Evolutionary conservation across 2,113 vertebrate genomes (phyloP), one percentile per base, ranked within the genome.

Genomic region (Raja brachyura): DNA sequence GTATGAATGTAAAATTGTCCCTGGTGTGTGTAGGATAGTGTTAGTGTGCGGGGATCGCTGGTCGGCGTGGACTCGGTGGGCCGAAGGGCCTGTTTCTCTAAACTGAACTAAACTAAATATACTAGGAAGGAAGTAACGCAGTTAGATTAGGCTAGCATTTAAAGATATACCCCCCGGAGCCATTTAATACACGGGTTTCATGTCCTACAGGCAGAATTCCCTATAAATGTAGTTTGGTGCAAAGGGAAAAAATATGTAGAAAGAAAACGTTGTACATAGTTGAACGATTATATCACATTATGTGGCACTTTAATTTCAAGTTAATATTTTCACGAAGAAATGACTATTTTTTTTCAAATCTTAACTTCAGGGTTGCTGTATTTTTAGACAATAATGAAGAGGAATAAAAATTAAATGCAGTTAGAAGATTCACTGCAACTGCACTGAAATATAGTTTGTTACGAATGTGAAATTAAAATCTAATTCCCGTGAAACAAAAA

Each of bases 281-380:
- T 63, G 59, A 88, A 66, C 14, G 28, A 63, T 16, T 63, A 16
- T 63, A 25, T 88, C 83, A n/a, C 59, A 48, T 83, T 1, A 56
- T 3, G 83, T 66, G 83, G 83, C 83, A 88, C 83, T 88, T 88
- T 88, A 88, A 88, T 88, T 28, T 88, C 59, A 88, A 86, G 10
- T 88, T 63, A 88, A 63, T 88, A 88, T 88, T 66, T 88, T 88
- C 59, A 88, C 59, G n/a, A 88, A 63, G 59, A 88, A 85, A 88
- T 88, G 59, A 88, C 63, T 88, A 88, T 88, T 88, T 63, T 88
- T 81, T 88, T 88, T 88, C 59, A 88, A 66, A 66, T 88, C 59
- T 61, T 88, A 33, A 66, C 63, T 88, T 88, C 59, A 88, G 59
- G 59, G 61, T 88, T 88, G 59, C 28, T 88, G 59, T 88, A 88